Evolutionary conservation across 2,113 vertebrate species (phyloP).

Genomic region (Cervus canadensis): DNA sequence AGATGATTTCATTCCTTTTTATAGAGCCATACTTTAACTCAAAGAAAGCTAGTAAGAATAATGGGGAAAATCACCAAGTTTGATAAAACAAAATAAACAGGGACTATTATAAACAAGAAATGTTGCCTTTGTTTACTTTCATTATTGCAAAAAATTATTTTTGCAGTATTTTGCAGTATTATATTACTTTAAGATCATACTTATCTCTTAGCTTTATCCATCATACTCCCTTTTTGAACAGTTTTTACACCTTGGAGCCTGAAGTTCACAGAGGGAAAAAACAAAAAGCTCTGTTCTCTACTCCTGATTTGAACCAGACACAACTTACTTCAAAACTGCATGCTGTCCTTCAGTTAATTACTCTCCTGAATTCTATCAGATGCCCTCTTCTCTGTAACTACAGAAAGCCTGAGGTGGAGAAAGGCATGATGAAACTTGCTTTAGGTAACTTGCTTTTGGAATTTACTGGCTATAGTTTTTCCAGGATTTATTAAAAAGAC

Average conservation of each 20-base stretch:
- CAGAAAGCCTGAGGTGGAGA: background rate
- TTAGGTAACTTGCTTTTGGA: background rate
- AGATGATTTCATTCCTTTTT: constrained; percentile 68
- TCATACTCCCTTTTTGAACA: constrained; percentile 32
- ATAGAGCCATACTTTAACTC: constrained; percentile 30
- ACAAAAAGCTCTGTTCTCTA: constrained; percentile 49
- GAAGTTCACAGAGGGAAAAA: constrained; percentile 40
- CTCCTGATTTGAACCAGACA: constrained; percentile 69
- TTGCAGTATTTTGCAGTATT: constrained; percentile 11
- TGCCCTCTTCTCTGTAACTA: constrained; percentile 26
- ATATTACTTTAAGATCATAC: constrained; percentile 53
- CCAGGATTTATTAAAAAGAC: background rate
- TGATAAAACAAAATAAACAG: constrained; percentile 52
- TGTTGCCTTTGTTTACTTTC: constrained; percentile 42
- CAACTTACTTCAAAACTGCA: constrained; percentile 26
- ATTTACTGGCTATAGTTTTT: constrained; percentile 20
- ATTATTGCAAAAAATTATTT: constrained; percentile 25
- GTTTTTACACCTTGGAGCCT: constrained; percentile 52
- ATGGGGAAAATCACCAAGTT: background rate
- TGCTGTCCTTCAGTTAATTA: constrained; percentile 32
- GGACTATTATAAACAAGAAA: constrained; percentile 19
- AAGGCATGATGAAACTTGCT: background rate
- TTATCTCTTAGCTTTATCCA: constrained; percentile 46
- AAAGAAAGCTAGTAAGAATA: constrained; percentile 51
- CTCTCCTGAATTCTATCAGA: constrained; percentile 50